Conservation (phyloP, 2,113 vertebrate species). For the Eretmochelys imbricata region DNA sequence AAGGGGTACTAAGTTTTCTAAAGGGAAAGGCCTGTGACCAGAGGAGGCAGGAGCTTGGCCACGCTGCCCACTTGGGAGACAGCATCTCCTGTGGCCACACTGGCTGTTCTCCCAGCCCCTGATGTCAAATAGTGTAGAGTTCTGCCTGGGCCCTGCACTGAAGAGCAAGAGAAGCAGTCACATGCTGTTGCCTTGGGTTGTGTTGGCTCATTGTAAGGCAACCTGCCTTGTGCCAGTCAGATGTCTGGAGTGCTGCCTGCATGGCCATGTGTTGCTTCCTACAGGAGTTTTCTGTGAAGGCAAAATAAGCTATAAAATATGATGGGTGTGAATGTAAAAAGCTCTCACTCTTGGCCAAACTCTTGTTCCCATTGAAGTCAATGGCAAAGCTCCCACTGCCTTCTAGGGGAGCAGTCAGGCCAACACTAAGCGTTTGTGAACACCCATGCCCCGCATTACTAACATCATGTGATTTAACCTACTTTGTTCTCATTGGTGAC, state of each 20-base stretch:
- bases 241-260: neutral
- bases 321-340: neutral
- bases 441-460: neutral
- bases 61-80: neutral
- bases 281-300: neutral
- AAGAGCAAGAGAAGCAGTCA: neutral
- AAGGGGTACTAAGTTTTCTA: too few species aligned
- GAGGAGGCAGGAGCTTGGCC: neutral
- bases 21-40: neutral
- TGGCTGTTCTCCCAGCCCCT: too few species aligned
- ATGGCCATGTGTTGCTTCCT: neutral
- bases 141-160: too few species aligned
- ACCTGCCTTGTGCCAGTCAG: neutral
- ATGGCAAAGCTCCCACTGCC: neutral
- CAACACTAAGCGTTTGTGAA: neutral
- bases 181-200: neutral
- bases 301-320: neutral
- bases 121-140: too few species aligned
- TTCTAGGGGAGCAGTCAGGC: too few species aligned
- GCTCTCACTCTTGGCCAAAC: neutral
- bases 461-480: neutral
- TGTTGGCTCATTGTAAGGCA: neutral
- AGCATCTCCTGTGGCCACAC: too few species aligned
- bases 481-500: slow-evolving; percentile 73
- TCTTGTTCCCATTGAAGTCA: neutral